Percentiles rank a stretch among this genome's conserved stretches.
Conservation (phyloP, 30 jellyfish, hydroid and myxozoan species). For the Cassiopea andromeda region DNA sequence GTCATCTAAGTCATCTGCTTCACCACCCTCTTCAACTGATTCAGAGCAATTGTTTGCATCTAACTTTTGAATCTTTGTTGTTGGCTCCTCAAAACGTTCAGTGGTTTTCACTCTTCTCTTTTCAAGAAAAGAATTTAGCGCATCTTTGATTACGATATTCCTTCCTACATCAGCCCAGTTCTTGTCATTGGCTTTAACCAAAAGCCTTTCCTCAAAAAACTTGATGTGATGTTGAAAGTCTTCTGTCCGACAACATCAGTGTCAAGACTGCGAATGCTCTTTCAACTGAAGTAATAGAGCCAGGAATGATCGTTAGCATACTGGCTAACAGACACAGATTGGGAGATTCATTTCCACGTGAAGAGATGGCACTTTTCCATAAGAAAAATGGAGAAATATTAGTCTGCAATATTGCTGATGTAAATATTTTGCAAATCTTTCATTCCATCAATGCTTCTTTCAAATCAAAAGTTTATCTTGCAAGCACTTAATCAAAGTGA, state of each 20-base stretch:
- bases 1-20: not conserved
- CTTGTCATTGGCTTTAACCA: slow-evolving; percentile 31
- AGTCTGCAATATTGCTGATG: not conserved
- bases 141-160: not conserved
- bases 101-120: not conserved
- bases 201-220: slow-evolving; percentile 9
- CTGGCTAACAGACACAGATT: slow-evolving; percentile 26
- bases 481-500: slow-evolving; percentile 22
- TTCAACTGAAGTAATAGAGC: slow-evolving; percentile 35
- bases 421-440: slow-evolving; percentile 9
- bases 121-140: not conserved
- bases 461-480: not conserved
- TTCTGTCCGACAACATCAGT: slow-evolving; percentile 34
- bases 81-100: not conserved
- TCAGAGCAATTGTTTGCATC: not conserved
- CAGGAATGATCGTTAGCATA: slow-evolving; percentile 17
- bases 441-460: slow-evolving; percentile 4
- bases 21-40: not conserved
- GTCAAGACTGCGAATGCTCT: slow-evolving; percentile 49
- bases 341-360: slow-evolving; percentile 22
- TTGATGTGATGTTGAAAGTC: slow-evolving; percentile 26
- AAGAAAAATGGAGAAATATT: not conserved
- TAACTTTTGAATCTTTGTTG: not conserved
- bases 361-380: slow-evolving; percentile 13
- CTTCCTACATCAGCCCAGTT: slow-evolving; percentile 11